phyloP scores from a whole-genome alignment of 2,888 invertebrate genomes.

The Belgica antarctica region DNA sequence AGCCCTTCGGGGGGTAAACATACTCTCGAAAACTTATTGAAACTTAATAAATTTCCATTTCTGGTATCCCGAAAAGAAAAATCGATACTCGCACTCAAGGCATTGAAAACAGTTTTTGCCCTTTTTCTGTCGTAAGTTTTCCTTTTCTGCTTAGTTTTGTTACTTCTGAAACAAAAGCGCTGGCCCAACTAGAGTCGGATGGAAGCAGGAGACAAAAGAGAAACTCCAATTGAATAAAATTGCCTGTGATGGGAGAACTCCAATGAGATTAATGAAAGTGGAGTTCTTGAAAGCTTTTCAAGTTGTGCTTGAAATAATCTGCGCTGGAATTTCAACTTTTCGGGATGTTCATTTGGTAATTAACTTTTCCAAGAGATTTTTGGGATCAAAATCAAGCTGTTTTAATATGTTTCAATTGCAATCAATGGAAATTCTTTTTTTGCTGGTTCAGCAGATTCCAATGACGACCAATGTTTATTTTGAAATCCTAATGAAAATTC shows the following conservation, averaged over 20 bases:
- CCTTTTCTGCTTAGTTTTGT: neutral
- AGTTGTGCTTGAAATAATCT: too few species aligned
- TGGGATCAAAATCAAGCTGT: too few species aligned
- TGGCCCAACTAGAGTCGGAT: neutral
- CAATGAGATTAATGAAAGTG: slow-evolving; percentile 2
- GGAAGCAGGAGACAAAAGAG: too few species aligned
- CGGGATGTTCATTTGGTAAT: too few species aligned
- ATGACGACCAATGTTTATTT: too few species aligned
- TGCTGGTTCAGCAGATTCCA: too few species aligned
- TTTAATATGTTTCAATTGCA: too few species aligned
- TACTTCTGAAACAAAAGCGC: slow-evolving; percentile 7
- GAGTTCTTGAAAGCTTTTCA: slow-evolving; percentile 17
- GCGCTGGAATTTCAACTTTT: too few species aligned
- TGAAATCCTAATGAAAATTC: too few species aligned
- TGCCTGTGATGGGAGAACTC: neutral
- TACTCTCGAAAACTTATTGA: slow-evolving; percentile 7
- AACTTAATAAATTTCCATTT: slow-evolving; percentile 29
- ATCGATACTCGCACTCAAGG: neutral
- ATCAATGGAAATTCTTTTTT: too few species aligned
- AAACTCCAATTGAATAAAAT: neutral
- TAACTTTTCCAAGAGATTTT: too few species aligned
- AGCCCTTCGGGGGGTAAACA: neutral
- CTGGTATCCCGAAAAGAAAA: neutral
- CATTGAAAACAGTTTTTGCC: neutral
- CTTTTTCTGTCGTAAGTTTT: neutral